A percentile compares a stretch with the other conserved stretches of the same genome.
phyloP scores from a whole-genome alignment of 2,888 invertebrate species.

The Clostera curtula region DNA sequence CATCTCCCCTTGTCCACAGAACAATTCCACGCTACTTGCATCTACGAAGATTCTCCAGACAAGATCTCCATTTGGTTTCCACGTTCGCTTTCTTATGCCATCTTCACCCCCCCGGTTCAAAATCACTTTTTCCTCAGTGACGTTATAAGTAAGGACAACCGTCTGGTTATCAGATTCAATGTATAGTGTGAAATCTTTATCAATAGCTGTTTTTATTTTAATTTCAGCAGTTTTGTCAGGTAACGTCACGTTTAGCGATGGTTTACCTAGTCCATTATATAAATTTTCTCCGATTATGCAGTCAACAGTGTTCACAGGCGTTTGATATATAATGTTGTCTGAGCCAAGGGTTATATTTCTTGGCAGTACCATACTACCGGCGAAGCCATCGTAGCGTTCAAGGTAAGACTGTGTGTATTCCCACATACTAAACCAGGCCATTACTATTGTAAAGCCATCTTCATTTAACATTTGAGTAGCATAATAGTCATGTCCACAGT shows the following conservation, averaged over 20 bases:
- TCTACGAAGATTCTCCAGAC: constrained; percentile 39
- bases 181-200: constrained; percentile 33
- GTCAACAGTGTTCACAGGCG: constrained; percentile 39
- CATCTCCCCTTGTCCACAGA: constrained; percentile 43
- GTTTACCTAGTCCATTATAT: constrained; percentile 21
- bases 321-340: constrained; percentile 37
- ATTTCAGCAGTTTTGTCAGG: constrained; percentile 18
- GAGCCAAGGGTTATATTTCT: constrained; percentile 37
- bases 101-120: constrained; percentile 50
- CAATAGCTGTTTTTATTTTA: constrained; percentile 39
- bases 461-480: constrained; percentile 53
- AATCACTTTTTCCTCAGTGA: constrained; percentile 25
- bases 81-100: constrained; percentile 40
- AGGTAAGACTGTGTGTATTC: constrained; percentile 48
- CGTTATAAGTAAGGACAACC: constrained; percentile 38
- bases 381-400: constrained; percentile 48
- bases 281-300: constrained; percentile 23
- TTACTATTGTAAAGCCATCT: constrained; percentile 34
- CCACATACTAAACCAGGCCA: constrained; percentile 68
- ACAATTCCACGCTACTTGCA: constrained; percentile 48
- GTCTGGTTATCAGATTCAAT: constrained; percentile 30
- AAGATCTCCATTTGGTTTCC: constrained; percentile 31
- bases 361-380: constrained; percentile 55
- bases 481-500: constrained; percentile 60
- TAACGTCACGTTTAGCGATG: no score